Evolutionary conservation across 2,797 vertebrate species (phyloP), one percentile per base, ranked within the genome.

Genomic region (Serranus cabrilla): DNA sequence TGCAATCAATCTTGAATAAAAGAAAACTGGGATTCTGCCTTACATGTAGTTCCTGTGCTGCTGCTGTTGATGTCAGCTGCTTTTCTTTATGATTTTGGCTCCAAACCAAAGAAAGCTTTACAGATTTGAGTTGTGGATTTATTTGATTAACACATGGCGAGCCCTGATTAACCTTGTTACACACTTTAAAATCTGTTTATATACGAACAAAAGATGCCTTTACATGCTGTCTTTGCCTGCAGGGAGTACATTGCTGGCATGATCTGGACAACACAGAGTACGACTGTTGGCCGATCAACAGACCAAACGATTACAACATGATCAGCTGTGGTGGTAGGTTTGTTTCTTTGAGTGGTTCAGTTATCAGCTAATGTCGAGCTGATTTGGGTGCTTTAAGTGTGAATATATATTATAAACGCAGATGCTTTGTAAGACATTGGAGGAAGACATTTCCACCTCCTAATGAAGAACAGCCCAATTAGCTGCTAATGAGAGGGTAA

Each of bases 261-360:
- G 95, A 95, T 86, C 88, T 94, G 34, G 93, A 95, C 86, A 95
- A 91, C 89, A 93, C 87, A 5, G 94, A 95, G 74, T 96, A 94
- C 51, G 94, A 95, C 89, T 95, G 93, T 67, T 95, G 94, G 94
- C 93, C 95, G 2, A 92, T 93, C 82, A 61, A 81, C 50, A 91
- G 89, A 50, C 95, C 96, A 57, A 93, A 94, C 71, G 89, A 93
- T 78, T 93, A 77, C 83, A 96, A 94, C 88, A 95, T 93, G 92
- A 93, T 95, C 13, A 95, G 84, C 89, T 96, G 94, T 79, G 93
- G 91, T 47, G 92, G 92, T 92, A 27, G 73, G 91, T 83, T 63
- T 46, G 12, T 60, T 34, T 60, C 18, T 34, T 11, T 42, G 1
- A 52, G 20, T 52, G 21, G 21, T 23, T 52, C 16, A 67, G 12